A percentile compares a stretch with the other conserved stretches of the same genome.
These are phyloP conservation scores for Drosophila chauvacae DNA, from an alignment of 1,140 invertebrate species.

Conservation along the genomic window DNA sequence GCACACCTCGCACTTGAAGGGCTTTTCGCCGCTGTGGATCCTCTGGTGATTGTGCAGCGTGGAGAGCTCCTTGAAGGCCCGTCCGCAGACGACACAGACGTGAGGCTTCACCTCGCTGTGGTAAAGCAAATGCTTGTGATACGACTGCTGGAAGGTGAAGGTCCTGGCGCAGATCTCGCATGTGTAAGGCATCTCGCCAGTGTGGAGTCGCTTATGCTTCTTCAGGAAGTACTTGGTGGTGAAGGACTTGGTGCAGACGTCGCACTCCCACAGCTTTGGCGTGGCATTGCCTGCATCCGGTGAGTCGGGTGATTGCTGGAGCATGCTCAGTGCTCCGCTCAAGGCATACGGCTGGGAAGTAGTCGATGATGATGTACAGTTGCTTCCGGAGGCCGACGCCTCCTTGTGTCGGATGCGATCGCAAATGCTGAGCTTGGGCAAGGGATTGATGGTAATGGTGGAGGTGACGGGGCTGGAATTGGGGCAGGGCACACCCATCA, in stretches of 20 bases:
- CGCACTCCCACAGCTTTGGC: conserved; percentile 91
- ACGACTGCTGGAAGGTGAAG: conserved; percentile 96
- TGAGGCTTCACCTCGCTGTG: conserved; percentile 94
- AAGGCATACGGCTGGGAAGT: conserved; percentile 61
- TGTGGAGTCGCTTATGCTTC: conserved; percentile 94
- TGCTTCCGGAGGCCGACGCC: conserved; percentile 22
- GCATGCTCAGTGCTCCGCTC: conserved; percentile 71
- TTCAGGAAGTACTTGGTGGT: conserved; percentile 96
- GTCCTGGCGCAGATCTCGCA: conserved; percentile 94
- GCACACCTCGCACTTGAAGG: conserved; percentile 95
- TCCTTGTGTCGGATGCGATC: conserved; percentile 81
- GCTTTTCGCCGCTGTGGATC: conserved; percentile 95
- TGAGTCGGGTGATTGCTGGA: conserved; percentile 46
- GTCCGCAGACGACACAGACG: conserved; percentile 90
- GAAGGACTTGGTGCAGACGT: conserved; percentile 93
- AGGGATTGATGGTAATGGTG: conserved; percentile 20
- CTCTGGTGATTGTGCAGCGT: conserved; percentile 94
- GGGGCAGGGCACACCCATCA: conserved; percentile 80
- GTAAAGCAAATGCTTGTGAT: conserved; percentile 94
- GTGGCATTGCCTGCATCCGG: conserved; percentile 27
- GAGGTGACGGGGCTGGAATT: conserved; percentile 16
- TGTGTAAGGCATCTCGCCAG: conserved; percentile 94
- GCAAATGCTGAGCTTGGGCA: conserved; percentile 76
- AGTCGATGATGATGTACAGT: neutral
- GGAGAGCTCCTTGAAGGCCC: conserved; percentile 94